phyloP scores from a whole-genome alignment of 2,888 invertebrate genomes.

The Autographa pulchrina region DNA sequence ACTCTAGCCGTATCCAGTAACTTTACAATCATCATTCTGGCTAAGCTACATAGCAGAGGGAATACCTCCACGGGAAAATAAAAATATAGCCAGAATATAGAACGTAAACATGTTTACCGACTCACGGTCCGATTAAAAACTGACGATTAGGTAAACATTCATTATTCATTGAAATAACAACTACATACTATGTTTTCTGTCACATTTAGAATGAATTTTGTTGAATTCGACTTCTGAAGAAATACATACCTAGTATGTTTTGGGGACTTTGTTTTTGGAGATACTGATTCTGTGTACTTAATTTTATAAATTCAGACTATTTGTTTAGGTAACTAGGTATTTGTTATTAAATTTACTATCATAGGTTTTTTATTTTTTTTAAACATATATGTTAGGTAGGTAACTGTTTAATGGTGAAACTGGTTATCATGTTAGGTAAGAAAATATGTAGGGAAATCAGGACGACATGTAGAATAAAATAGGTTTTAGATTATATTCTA shows the following conservation, averaged over 20 bases:
- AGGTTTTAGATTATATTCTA: no score
- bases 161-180: slow-evolving; percentile 68
- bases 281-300: background rate
- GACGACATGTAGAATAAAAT: no score
- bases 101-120: slow-evolving; percentile 87
- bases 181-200: slow-evolving; percentile 40
- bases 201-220: slow-evolving; percentile 25
- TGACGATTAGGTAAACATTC: slow-evolving; percentile 73
- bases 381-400: no score
- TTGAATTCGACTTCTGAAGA: slow-evolving; percentile 6
- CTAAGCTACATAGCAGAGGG: slow-evolving; percentile 77
- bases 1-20: slow-evolving; percentile 65
- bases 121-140: slow-evolving; percentile 80
- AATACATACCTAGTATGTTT: background rate
- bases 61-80: slow-evolving; percentile 83
- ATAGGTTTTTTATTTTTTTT: no score
- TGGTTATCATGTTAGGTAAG: no score
- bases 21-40: slow-evolving; percentile 64
- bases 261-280: background rate
- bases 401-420: no score
- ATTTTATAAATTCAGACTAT: no score
- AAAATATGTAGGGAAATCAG: no score
- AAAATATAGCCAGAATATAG: slow-evolving; percentile 80
- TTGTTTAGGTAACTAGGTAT: no score
- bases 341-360: no score